Evolutionary conservation across 2,888 invertebrate species (phyloP), one percentile per base, ranked within the genome.

Genomic region (Acrocyrtus sp.): DNA sequence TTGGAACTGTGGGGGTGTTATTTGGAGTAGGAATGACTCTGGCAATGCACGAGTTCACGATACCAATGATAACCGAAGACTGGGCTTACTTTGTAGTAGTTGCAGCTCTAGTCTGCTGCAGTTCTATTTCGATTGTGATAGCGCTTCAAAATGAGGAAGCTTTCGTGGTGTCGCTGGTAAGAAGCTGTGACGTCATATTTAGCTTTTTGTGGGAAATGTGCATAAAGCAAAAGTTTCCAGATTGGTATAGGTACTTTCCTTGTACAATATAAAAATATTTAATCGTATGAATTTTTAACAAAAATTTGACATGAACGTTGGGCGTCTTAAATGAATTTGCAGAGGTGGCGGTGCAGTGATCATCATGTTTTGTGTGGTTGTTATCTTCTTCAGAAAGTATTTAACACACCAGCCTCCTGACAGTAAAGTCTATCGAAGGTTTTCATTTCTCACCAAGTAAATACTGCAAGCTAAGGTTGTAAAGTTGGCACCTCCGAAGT

Each of bases 101-200:
- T 1, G 62, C 67, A 0, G 12, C 2, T 4, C 43, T 66, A 12
- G 66, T 67, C 3, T 66, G 60, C 22, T 26, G 43, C 26, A 67
- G 66, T 19, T 54, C 61, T 0, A 67, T 73, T 22, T 12, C 61
- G n/a, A 67, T 80, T 22, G 78, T 75, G 21, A 48, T 78, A 2
- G 80, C 77, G 1, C 47, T 78, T 8, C 77, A 80, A 50, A 77
- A 74, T 47, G 80, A 80, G 45, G 74, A 78, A 43, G 80, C 80
- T 3, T 77, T 77, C 17, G 73, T 74, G 17, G 77, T 80, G 8
- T 58, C 78, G 1, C 54, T 80, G 0, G 68, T 80, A 6, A 41
- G 77, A n/a, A 77, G 75, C 6, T 65, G 43, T 4, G 77, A 78
- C 29, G 75, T 76, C 12, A 57, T 77, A 10, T 80, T 77, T 41